Conservation (phyloP, 2,797 vertebrate species). For the Babyrousa celebensis region DNA sequence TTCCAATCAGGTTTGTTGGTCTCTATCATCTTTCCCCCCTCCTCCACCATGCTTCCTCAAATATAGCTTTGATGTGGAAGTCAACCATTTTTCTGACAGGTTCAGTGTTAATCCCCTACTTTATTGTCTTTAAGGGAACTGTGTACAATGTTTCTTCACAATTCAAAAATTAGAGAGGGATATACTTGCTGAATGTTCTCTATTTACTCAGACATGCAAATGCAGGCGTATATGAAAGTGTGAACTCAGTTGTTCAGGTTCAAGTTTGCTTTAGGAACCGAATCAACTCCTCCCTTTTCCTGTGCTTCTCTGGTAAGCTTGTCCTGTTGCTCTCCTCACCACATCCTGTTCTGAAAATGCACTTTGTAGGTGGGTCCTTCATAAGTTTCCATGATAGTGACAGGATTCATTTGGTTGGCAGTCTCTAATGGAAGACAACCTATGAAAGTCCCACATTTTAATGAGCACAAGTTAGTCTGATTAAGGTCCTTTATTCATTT, state of each 20-base stretch:
- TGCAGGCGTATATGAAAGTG: not conserved
- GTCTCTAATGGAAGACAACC: slow-evolving; percentile 67
- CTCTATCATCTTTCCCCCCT: not conserved
- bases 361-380: not conserved
- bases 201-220: not conserved
- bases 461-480: slow-evolving; percentile 82
- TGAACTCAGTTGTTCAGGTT: slow-evolving; percentile 51
- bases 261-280: slow-evolving; percentile 39
- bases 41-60: not conserved
- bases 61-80: not conserved
- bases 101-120: not conserved
- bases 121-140: not conserved
- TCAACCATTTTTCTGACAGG: not conserved
- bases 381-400: not conserved
- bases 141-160: not conserved
- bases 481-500: slow-evolving; percentile 86
- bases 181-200: not conserved
- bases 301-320: not conserved
- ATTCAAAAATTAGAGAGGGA: slow-evolving; percentile 34
- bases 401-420: not conserved
- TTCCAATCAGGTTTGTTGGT: not conserved
- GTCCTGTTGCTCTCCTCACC: not conserved
- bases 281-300: not conserved
- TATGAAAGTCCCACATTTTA: slow-evolving; percentile 70
- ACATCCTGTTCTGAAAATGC: not conserved